phyloP scores from a whole-genome alignment of 1,140 invertebrate species.

The Drosophila auraria region DNA sequence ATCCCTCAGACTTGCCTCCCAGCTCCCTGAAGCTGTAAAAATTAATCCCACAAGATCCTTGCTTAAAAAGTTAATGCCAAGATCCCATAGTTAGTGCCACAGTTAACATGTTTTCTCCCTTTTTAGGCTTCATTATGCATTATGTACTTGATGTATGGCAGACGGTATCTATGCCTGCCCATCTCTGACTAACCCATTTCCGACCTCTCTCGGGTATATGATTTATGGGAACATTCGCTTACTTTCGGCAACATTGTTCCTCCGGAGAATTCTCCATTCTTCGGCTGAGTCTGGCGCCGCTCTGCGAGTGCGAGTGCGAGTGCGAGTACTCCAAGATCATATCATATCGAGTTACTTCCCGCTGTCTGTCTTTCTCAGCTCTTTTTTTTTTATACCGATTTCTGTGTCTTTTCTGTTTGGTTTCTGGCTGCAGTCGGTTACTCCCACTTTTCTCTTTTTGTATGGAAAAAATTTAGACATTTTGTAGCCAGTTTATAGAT shows the following conservation, averaged over 20 bases:
- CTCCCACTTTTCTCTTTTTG: constrained; percentile 40
- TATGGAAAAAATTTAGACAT: constrained; percentile 64
- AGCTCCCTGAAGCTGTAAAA: background rate
- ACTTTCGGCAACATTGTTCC: constrained; percentile 45
- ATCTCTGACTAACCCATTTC: constrained; percentile 24
- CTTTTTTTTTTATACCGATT: constrained; percentile 2
- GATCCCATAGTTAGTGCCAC: background rate
- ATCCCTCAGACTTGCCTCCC: too few species aligned
- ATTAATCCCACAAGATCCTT: background rate
- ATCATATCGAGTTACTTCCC: constrained; percentile 46
- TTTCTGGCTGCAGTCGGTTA: constrained; percentile 25
- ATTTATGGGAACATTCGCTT: constrained; percentile 43
- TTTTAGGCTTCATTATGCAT: constrained; percentile 1
- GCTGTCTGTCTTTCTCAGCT: constrained; percentile 13
- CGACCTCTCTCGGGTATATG: constrained; percentile 13
- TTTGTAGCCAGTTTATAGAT: constrained; percentile 80
- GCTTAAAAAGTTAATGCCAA: too few species aligned
- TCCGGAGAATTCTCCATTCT: constrained; percentile 24
- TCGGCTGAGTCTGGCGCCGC: too few species aligned
- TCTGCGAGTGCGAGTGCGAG: constrained; percentile 8
- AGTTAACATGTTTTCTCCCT: too few species aligned
- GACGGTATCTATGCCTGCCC: constrained; percentile 7
- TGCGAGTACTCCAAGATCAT: constrained; percentile 47
- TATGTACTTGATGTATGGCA: background rate
- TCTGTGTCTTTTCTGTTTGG: constrained; percentile 3